Evolutionary conservation across 64 coral and sea anemone genomes (phyloP).

Genomic region (Stichodactyla helianthus): DNA sequence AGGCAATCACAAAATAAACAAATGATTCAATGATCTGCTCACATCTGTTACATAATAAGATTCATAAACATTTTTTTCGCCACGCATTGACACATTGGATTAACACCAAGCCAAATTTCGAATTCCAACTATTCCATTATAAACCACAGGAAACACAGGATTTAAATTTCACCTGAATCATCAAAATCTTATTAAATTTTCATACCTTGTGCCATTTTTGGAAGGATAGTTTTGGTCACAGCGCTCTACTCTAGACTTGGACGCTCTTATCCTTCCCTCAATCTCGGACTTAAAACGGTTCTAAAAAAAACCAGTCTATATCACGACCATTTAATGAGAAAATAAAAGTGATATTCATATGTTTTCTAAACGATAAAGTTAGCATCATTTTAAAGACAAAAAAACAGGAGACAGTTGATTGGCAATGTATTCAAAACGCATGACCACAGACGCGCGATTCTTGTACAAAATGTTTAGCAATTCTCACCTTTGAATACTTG

Average conservation of each 20-base stretch:
- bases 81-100: no score
- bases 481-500: conserved; percentile 74
- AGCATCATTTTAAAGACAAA: not conserved
- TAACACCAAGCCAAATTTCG: no score
- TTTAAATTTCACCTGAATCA: no score
- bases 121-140: no score
- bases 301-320: not conserved
- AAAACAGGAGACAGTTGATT: not conserved
- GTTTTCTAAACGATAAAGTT: not conserved
- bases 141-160: no score
- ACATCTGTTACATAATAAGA: no score
- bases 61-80: no score
- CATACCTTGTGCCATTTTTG: not conserved
- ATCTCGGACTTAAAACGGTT: conserved; percentile 13
- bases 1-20: no score
- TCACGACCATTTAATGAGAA: not conserved
- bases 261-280: not conserved
- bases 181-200: not conserved
- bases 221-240: not conserved
- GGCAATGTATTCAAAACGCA: not conserved
- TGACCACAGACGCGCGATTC: not conserved
- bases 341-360: not conserved
- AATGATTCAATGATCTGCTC: no score
- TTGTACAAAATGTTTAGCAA: not conserved
- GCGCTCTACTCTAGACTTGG: not conserved